Conservation (phyloP, 2,888 invertebrate species). For the Drosophila rellima region DNA sequence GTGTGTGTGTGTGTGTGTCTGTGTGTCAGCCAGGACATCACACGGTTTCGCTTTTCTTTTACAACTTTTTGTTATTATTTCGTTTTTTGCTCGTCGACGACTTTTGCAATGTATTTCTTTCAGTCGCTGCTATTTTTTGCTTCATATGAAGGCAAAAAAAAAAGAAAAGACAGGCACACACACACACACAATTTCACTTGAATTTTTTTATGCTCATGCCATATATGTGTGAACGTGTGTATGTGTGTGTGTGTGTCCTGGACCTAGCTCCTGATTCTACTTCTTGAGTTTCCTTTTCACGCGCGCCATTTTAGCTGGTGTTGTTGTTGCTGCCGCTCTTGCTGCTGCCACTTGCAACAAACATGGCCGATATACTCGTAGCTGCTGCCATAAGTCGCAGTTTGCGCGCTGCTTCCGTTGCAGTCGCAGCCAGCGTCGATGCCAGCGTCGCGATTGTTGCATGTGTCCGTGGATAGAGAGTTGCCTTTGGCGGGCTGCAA, state of each 20-base stretch:
- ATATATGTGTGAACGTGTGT: conserved; percentile 29
- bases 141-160: conserved; percentile 65
- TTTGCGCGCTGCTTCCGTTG: conserved; percentile 52
- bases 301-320: conserved; percentile 68
- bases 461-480: conserved; percentile 57
- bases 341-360: conserved; percentile 64
- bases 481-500: conserved; percentile 75
- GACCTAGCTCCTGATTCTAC: conserved; percentile 57
- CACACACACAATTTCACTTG: conserved; percentile 64
- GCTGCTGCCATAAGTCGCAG: conserved; percentile 69
- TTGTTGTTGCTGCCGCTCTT: conserved; percentile 24
- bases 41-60: conserved; percentile 81
- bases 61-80: conserved; percentile 81
- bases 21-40: conserved; percentile 76
- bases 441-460: conserved; percentile 66
- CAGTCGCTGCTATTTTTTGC: conserved; percentile 74
- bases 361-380: conserved; percentile 50
- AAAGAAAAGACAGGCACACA: conserved; percentile 34
- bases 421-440: conserved; percentile 42
- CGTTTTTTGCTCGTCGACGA: conserved; percentile 71
- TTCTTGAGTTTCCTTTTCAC: conserved; percentile 77
- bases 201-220: conserved; percentile 60
- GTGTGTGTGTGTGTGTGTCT: conserved; percentile 51
- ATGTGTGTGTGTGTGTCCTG: conserved; percentile 41
- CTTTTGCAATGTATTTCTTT: conserved; percentile 77